Evolutionary conservation across 2,113 vertebrate genomes (phyloP), one percentile per base, ranked within the genome.

Genomic region (Daubentonia madagascariensis): DNA sequence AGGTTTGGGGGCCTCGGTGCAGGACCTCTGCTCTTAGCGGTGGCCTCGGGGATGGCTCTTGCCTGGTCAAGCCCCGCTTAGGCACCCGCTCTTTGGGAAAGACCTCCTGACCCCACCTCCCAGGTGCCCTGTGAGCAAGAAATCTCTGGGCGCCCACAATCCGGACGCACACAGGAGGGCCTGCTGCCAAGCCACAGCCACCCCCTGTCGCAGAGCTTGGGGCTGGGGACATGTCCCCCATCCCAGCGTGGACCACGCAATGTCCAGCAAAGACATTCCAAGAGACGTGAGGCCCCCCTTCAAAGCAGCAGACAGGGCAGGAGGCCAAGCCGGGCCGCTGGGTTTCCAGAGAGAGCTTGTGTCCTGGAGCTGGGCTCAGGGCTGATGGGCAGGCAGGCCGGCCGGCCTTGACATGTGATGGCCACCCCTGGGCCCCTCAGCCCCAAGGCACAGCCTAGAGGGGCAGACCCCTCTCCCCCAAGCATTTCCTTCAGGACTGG

Each of bases 151-250:
- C 1, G 17, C 4, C 63, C 20, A 20, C 37, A 63, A 17, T 75
- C 72, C 43, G 32, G 73, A 76, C 7, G 9, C 40, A 75, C 40
- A 32, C 14, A 8, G 52, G 54, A 57, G 50, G 40, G 0, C 70
- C 0, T 25, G 11, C 7, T 14, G 20, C 6, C 18, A 9, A 52
- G 0, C 0, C 0, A 0, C 0, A 0, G 3, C 30, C 2, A 0
- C 25, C 70, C 30, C 28, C 2, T 65, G 17, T 8, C 0, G 1
- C 17, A 13, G 80, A 67, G 18, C 67, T 94, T 67, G 48, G 79
- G 75, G n/a, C 91, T 20, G 25, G 17, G 63, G 73, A 2, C 43
- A 3, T 8, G 65, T 48, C 63, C 37, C 80, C 12, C 35, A 14
- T 43, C 84, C 20, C 28, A 18, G 8, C 0, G 0, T 4, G 37